Percentiles rank a stretch among this genome's conserved stretches.
phyloP scores from a whole-genome alignment of 2,888 invertebrate genomes.

The Melieria picta region DNA sequence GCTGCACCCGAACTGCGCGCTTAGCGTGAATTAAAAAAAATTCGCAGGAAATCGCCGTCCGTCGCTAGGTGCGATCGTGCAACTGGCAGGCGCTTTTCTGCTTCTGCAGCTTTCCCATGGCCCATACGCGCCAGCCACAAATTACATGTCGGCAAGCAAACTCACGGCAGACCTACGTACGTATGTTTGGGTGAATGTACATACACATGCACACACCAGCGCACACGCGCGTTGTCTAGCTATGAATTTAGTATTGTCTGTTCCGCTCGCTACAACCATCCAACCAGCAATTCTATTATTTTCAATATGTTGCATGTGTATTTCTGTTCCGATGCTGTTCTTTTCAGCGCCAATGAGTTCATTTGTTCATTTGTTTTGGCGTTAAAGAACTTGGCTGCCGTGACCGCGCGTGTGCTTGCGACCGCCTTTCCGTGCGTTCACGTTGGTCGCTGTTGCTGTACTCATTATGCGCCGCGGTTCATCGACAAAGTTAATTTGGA shows the following conservation, averaged over 20 bases:
- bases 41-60: conserved; percentile 24
- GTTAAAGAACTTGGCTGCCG: conserved; percentile 50
- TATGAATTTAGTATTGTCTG: neutral
- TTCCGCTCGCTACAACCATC: neutral
- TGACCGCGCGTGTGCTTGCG: neutral
- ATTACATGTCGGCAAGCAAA: too few relatives aligned
- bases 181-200: neutral
- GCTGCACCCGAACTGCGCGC: too few relatives aligned
- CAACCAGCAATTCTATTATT: conserved; percentile 1
- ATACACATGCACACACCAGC: neutral
- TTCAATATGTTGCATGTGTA: conserved; percentile 11
- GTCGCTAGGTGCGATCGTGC: neutral
- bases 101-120: neutral
- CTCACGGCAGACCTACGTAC: too few relatives aligned
- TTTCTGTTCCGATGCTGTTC: conserved; percentile 26
- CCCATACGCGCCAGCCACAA: too few relatives aligned
- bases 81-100: conserved; percentile 5
- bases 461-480: neutral
- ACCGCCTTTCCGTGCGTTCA: conserved; percentile 1
- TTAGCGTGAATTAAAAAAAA: neutral
- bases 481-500: conserved; percentile 35
- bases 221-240: too few relatives aligned
- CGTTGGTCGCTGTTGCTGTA: neutral
- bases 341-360: neutral
- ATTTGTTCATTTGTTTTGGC: conserved; percentile 38